Base-by-base conservation (phyloP, 2,113 vertebrate species). In the Atherinomorus stipes region DNA sequence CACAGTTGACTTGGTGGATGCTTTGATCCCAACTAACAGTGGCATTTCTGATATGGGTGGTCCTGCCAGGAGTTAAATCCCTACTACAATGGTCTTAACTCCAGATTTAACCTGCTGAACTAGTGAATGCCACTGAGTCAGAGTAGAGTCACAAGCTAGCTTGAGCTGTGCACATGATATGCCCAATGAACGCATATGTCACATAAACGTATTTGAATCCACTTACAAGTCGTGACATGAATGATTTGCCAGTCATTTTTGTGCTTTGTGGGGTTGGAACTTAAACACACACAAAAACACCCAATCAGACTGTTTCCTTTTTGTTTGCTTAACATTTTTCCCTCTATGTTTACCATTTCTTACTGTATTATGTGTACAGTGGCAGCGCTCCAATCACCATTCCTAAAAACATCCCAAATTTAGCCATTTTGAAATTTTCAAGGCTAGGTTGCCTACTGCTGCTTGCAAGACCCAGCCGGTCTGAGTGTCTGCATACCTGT, bases 401-500 rank as follows among this genome's bases (percentile, higher is more conserved):
- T 75, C 23, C 64, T 45, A 31, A 2, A 69, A 77, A 42, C 19
- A 62, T 71, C 52, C 52, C 54, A 79, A 31, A 2, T n/a, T 77
- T 9, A 37, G 56, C 64, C 60, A 54, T 74, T 15, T 22, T 66
- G 50, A 28, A 34, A 58, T 64, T 58, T 64, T 64, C 23, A 16
- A 44, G 54, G 42, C 51, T 21, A 70, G 64, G 42, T 64, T 81
- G 23, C 67, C 38, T 76, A 37, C 63, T 69, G 38, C 68, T 64
- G 61, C 49, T 52, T 84, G 68, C 84, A 91, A 89, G 86, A 90
- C 81, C 28, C 31, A 81, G 86, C 83, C 86, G 56, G 88, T 86
- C 82, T 79, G 83, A 84, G 49, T 64, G 10, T 49, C 83, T 81
- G 87, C 89, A 91, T 91, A 89, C 88, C 90, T 90, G 82, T 88